Conservation (phyloP, 2,113 vertebrate genomes). For the Machaerirhynchus nigripectus region DNA sequence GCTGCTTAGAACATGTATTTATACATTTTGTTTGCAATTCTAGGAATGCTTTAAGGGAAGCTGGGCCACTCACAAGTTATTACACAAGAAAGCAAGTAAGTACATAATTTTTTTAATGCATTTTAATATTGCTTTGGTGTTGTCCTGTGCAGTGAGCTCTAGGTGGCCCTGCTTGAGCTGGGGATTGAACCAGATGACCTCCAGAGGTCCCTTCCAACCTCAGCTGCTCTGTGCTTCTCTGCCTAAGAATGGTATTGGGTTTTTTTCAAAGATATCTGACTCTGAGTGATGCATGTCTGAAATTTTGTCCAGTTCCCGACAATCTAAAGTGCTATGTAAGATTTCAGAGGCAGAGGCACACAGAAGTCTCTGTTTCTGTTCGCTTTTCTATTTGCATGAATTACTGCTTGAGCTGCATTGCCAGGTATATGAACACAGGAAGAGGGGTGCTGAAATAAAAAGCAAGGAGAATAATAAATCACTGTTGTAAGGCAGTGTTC, state of each 20-base stretch:
- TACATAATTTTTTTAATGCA: background rate
- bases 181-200: background rate
- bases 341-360: background rate
- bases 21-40: slow-evolving; percentile 50
- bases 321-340: background rate
- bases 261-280: background rate
- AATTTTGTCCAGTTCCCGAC: background rate
- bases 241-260: background rate
- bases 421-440: background rate
- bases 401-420: background rate
- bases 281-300: background rate
- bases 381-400: background rate
- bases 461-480: background rate
- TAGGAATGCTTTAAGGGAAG: slow-evolving; percentile 99
- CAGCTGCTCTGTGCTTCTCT: background rate
- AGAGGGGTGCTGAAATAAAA: background rate
- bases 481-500: background rate
- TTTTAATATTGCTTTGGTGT: background rate
- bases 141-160: background rate
- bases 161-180: background rate
- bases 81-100: slow-evolving; percentile 99
- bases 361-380: background rate
- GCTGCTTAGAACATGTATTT: background rate
- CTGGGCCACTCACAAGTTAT: slow-evolving; percentile 93
- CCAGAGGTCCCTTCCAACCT: background rate